These are phyloP conservation scores for Pantherophis alleghaniensis DNA, from an alignment of 2,797 vertebrate species.

Conservation along the genomic window DNA sequence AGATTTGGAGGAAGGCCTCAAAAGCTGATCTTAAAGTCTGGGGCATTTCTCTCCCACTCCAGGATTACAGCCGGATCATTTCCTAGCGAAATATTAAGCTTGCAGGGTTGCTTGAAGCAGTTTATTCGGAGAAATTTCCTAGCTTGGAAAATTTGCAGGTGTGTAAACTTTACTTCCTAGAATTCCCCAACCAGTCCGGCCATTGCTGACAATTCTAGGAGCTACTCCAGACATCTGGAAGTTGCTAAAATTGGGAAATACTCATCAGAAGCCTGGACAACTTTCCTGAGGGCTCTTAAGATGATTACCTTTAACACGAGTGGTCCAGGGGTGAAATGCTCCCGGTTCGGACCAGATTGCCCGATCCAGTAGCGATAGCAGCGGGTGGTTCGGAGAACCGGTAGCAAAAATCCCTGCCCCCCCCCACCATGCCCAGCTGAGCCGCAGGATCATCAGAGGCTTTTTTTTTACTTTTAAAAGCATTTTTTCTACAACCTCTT, in stretches of 20 bases:
- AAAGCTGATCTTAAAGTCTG: background rate
- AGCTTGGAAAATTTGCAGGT: background rate
- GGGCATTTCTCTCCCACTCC: background rate
- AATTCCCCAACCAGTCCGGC: background rate
- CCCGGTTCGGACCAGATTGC: too few relatives aligned
- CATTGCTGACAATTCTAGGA: background rate
- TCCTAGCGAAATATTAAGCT: background rate
- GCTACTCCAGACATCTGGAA: background rate
- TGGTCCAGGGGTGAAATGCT: too few relatives aligned
- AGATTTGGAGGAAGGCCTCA: background rate
- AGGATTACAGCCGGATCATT: background rate
- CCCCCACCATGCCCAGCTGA: too few relatives aligned
- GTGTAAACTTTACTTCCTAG: background rate
- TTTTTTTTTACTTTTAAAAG: too few relatives aligned
- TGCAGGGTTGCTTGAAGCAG: background rate
- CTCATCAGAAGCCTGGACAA: background rate
- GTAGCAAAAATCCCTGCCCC: too few relatives aligned
- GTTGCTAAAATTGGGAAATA: background rate
- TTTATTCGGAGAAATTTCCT: background rate
- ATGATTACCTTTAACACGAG: too few relatives aligned
- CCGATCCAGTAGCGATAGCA: too few relatives aligned
- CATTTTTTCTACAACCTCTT: too few relatives aligned
- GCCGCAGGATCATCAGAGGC: too few relatives aligned
- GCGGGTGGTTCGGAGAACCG: too few relatives aligned
- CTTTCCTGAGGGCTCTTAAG: background rate